Evolutionary conservation across 2,888 invertebrate species (phyloP).

Genomic region (Limnephilus lunatus): DNA sequence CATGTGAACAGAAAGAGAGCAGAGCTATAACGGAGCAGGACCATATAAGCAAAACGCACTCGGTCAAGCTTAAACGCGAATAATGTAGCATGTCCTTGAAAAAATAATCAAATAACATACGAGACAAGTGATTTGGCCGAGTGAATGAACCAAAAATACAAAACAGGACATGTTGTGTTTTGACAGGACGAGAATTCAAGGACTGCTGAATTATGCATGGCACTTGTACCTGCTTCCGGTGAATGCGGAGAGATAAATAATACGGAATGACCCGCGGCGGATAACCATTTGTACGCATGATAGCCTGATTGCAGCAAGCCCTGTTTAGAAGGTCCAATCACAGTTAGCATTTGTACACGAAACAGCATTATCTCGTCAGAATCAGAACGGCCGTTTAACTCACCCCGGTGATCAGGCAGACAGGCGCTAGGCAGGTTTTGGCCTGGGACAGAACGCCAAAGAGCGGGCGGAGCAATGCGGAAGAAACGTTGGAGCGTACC

Average conservation of each 20-base stretch:
- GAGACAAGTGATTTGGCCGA: neutral
- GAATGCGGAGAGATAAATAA: neutral
- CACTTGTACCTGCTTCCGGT: neutral
- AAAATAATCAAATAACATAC: neutral
- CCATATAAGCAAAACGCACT: neutral
- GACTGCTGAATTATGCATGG: neutral
- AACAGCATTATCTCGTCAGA: neutral
- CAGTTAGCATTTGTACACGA: neutral
- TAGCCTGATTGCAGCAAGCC: neutral
- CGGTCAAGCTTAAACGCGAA: neutral
- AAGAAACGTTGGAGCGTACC: slow-evolving; percentile 31
- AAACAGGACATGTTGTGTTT: slow-evolving; percentile 5
- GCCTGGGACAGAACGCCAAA: neutral
- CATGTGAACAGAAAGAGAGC: neutral
- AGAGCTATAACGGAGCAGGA: neutral
- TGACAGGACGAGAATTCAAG: neutral
- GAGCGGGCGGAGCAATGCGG: slow-evolving; percentile 26
- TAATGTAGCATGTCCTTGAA: neutral
- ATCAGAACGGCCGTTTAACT: neutral
- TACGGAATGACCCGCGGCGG: neutral
- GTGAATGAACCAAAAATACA: neutral
- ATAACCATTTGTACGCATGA: neutral
- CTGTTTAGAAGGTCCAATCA: neutral
- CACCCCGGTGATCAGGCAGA: neutral
- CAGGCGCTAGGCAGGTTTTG: neutral